Evolutionary conservation across 2,113 vertebrate species (phyloP).

Genomic region (Zapus hudsonius): DNA sequence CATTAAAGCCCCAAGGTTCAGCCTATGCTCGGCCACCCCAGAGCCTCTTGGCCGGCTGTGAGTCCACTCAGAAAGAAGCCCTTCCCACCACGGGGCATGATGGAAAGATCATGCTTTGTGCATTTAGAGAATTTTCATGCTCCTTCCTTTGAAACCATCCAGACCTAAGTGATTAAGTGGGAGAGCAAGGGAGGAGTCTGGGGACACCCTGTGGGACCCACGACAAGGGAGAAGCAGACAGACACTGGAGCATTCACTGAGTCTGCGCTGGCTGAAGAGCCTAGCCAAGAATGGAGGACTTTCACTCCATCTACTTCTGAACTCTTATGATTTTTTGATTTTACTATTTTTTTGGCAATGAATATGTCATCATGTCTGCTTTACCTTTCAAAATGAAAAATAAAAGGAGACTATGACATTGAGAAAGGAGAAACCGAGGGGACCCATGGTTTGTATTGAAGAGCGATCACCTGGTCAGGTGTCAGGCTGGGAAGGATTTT

Average conservation of each 20-base stretch:
- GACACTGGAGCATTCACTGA: not conserved
- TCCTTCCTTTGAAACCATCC: not conserved
- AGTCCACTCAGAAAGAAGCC: not conserved
- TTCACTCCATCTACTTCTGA: not conserved
- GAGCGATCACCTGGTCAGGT: no score
- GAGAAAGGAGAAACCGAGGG: not conserved
- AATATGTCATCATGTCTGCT: not conserved
- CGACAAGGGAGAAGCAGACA: not conserved
- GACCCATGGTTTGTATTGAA: not conserved
- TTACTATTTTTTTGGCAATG: not conserved
- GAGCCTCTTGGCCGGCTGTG: not conserved
- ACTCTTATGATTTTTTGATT: not conserved
- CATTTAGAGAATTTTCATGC: not conserved
- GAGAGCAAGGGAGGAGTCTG: not conserved
- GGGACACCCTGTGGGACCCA: accelerated
- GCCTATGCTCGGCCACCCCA: not conserved
- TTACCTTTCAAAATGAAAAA: constrained; percentile 17
- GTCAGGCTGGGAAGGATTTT: not conserved
- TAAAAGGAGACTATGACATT: not conserved
- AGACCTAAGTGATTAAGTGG: not conserved
- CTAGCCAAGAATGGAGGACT: not conserved
- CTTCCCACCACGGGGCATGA: not conserved
- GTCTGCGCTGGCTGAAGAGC: not conserved
- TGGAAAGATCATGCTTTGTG: no score
- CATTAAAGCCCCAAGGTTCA: not conserved